Conservation (phyloP, 2,888 invertebrate genomes). For the Sialis lutaria region DNA sequence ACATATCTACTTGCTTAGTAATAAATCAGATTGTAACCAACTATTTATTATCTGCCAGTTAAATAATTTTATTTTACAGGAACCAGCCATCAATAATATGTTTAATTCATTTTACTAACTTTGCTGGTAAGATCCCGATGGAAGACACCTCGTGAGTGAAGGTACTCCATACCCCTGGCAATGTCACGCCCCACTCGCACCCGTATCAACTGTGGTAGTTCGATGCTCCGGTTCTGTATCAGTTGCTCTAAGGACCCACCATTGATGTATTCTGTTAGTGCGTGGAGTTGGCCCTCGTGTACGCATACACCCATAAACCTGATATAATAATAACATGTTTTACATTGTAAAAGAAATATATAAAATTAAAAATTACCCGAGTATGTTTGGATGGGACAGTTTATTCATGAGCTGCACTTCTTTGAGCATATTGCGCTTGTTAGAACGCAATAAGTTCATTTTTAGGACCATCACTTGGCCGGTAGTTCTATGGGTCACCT, state of each 20-base stretch:
- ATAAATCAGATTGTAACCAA: too few relatives aligned
- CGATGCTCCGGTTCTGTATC: slow-evolving; percentile 54
- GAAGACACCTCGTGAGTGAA: slow-evolving; percentile 83
- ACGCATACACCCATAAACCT: slow-evolving; percentile 95
- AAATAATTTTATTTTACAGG: too few relatives aligned
- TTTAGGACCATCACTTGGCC: slow-evolving; percentile 94
- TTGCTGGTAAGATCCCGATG: slow-evolving; percentile 93
- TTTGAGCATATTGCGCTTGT: slow-evolving; percentile 89
- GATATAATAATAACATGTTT: slow-evolving; percentile 16
- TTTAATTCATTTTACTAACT: too few relatives aligned
- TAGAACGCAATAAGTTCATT: slow-evolving; percentile 86
- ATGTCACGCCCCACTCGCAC: slow-evolving; percentile 78
- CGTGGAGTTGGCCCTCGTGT: slow-evolving; percentile 89
- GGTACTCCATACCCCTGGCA: slow-evolving; percentile 80
- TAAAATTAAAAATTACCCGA: slow-evolving; percentile 42
- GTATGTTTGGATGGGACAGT: slow-evolving; percentile 84
- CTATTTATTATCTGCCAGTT: too few relatives aligned
- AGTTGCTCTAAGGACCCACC: slow-evolving; percentile 88
- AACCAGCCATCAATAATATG: too few relatives aligned
- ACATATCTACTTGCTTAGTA: too few relatives aligned
- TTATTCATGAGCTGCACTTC: slow-evolving; percentile 95
- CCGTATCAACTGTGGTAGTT: slow-evolving; percentile 60
- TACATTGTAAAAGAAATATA: too few relatives aligned
- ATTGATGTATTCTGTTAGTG: slow-evolving; percentile 89
- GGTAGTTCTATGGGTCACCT: slow-evolving; percentile 86